Conservation (phyloP, 2,113 vertebrate species). For the Datnioides undecimradiatus region DNA sequence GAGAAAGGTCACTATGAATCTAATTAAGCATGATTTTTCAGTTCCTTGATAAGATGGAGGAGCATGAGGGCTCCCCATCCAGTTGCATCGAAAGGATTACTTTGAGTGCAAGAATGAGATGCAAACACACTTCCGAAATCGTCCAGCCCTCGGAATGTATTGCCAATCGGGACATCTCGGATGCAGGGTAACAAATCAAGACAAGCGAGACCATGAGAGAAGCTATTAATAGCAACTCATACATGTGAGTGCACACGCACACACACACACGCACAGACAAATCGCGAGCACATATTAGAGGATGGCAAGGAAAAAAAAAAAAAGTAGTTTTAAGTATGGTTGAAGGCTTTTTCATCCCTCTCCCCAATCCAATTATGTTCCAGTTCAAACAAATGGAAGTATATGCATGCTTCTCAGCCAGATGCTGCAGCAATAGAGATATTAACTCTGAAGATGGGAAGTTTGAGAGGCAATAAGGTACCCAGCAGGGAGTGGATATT, state of each 20-base stretch:
- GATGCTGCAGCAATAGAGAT: constrained; percentile 79
- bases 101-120: constrained; percentile 67
- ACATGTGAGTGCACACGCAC: constrained; percentile 37
- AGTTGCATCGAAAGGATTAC: constrained; percentile 66
- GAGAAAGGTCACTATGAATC: constrained; percentile 81
- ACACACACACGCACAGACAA: constrained; percentile 15
- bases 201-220: constrained; percentile 68
- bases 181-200: constrained; percentile 71
- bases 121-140: constrained; percentile 65
- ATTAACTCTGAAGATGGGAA: constrained; percentile 83
- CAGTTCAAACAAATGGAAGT: constrained; percentile 81
- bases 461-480: constrained; percentile 83
- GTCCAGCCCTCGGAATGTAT: constrained; percentile 57
- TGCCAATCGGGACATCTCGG: constrained; percentile 68
- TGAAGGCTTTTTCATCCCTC: constrained; percentile 81
- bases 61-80: constrained; percentile 56
- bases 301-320: constrained; percentile 1
- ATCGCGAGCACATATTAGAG: constrained; percentile 43
- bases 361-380: constrained; percentile 83
- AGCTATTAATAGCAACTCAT: constrained; percentile 76
- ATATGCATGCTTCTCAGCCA: constrained; percentile 78
- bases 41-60: constrained; percentile 71
- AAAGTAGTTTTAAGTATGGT: constrained; percentile 76
- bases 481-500: constrained; percentile 83
- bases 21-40: constrained; percentile 83